These are phyloP conservation scores for Amniataba percoides DNA, from an alignment of 2,797 vertebrate genomes.

Conservation along the genomic window DNA sequence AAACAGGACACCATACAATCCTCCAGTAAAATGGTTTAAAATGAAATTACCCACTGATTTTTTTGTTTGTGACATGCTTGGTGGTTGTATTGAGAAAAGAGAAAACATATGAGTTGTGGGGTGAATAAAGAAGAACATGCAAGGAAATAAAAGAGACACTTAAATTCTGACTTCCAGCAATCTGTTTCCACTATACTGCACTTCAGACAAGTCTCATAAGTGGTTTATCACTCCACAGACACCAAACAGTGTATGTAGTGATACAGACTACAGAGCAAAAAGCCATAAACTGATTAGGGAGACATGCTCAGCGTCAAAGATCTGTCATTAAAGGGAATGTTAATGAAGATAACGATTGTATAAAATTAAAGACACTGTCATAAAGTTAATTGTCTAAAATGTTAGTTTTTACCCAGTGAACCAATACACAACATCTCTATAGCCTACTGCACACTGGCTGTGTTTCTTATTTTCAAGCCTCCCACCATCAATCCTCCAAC, in stretches of 20 bases:
- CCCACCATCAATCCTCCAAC: background rate
- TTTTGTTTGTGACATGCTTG: conserved; percentile 31
- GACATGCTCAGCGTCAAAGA: conserved; percentile 11
- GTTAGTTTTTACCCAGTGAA: background rate
- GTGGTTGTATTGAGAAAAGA: conserved; percentile 47
- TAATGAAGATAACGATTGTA: background rate
- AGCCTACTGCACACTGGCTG: background rate
- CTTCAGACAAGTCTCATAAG: conserved; percentile 58
- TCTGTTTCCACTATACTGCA: conserved; percentile 59
- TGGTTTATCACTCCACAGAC: conserved; percentile 55
- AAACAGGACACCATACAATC: background rate
- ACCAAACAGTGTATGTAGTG: conserved; percentile 44
- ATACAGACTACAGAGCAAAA: conserved; percentile 27
- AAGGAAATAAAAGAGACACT: conserved; percentile 47
- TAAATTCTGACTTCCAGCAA: conserved; percentile 40
- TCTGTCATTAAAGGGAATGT: background rate
- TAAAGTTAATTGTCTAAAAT: background rate
- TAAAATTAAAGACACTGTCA: background rate
- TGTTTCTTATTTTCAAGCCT: background rate
- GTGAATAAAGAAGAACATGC: conserved; percentile 36
- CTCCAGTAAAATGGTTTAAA: conserved; percentile 23
- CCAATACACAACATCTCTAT: background rate
- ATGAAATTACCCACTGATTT: conserved; percentile 14
- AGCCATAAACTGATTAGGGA: conserved; percentile 30
- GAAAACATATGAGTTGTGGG: conserved; percentile 52